phyloP scores from a whole-genome alignment of 2,113 vertebrate species.

The Elephantulus edwardii region DNA sequence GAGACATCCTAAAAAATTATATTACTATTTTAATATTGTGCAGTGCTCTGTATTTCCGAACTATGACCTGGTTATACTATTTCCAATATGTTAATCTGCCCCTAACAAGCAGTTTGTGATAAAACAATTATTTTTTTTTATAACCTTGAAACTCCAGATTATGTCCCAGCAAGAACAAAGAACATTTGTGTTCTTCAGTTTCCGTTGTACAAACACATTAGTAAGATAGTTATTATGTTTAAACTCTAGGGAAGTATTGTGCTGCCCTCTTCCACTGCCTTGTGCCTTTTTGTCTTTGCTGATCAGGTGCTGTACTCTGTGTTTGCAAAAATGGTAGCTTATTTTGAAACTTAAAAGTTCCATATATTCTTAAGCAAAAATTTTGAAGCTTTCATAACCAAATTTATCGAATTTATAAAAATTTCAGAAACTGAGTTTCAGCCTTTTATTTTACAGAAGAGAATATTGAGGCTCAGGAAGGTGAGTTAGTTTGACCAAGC shows the following conservation, averaged over 20 bases:
- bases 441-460: not conserved
- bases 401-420: constrained; percentile 6
- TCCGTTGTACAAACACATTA: not conserved
- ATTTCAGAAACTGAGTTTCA: not conserved
- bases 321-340: constrained; percentile 25
- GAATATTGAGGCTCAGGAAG: not conserved
- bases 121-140: not conserved
- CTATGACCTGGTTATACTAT: not conserved
- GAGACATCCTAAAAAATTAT: not conserved
- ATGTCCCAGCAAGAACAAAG: not conserved
- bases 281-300: not conserved
- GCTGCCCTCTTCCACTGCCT: not conserved
- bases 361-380: not conserved
- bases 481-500: not conserved
- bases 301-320: not conserved
- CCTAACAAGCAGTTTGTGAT: not conserved
- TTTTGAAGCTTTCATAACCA: not conserved
- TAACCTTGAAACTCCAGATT: not conserved
- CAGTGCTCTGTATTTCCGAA: not conserved
- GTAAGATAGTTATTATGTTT: not conserved
- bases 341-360: constrained; percentile 39
- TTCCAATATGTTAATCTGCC: not conserved
- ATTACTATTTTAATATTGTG: not conserved
- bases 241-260: not conserved
- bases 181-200: not conserved